Evolutionary conservation across 2,888 invertebrate genomes (phyloP), one percentile per base, ranked within the genome.

Genomic region (Fabriciana adippe): DNA sequence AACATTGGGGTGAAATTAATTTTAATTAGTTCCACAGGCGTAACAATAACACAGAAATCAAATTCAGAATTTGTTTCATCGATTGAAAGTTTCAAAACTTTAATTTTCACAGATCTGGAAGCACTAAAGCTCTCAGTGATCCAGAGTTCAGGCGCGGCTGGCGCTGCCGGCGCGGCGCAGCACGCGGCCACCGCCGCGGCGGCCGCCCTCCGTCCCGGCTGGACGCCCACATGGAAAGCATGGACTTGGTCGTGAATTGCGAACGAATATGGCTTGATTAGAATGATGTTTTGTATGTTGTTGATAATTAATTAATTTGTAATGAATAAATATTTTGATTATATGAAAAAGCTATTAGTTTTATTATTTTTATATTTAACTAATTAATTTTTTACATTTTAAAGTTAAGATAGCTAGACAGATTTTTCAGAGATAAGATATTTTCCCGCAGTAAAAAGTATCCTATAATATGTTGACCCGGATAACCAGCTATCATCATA

Each of bases 131-230:
- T 94, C 59, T 94, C 95, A 8, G 94, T 94, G 64, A 88, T 94
- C 45, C 94, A 94, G 61, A 93, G 94, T 63, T 94, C 94, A 0
- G 94, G 94, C 2, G 92, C 92, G 0, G 92, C 92, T 0, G 92
- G 94, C 2, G 92, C 92, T 0, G 92, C 92, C 0, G 89, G 94
- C 0, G 93, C 93, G 0, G 93, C 94, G 0, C 94, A 94, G 74
- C 94, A 94, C 75, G 89, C 94, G 0, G 93, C 94, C 2, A 90
- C 94, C 0, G 93, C 94, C 1, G 94, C 94, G 57, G 94, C 94
- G 6, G 93, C 93, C 0, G 94, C 94, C 0, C 85, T 94, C 1
- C 89, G 80, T 16, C 91, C 88, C 11, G 83, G 66, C 72, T 88
- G 77, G 88, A 80, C 59, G 57, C 87, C 81, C 1, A 74, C 79